Evolutionary conservation across 2,888 invertebrate species (phyloP).

Genomic region (Syritta pipiens): DNA sequence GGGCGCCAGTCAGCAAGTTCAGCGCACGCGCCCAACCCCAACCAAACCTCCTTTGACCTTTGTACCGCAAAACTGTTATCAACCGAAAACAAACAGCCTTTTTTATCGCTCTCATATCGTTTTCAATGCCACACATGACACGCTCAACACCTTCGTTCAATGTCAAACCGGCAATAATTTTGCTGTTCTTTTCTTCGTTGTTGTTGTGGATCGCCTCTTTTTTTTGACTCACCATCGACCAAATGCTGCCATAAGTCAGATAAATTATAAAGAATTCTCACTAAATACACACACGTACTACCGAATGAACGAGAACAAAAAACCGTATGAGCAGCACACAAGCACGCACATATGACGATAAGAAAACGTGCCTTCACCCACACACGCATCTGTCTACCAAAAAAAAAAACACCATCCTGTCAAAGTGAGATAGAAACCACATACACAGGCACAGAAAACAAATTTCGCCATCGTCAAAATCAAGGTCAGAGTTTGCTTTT

Average conservation of each 20-base stretch:
- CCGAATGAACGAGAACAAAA: no score
- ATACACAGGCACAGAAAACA: slow-evolving; percentile 5
- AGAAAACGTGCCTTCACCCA: slow-evolving; percentile 53
- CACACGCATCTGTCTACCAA: slow-evolving; percentile 22
- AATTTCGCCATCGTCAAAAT: slow-evolving; percentile 6
- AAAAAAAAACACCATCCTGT: slow-evolving; percentile 45
- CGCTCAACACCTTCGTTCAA: slow-evolving; percentile 59
- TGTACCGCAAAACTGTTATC: no score
- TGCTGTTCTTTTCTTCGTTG: no score
- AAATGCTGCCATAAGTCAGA: slow-evolving; percentile 48
- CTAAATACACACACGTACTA: slow-evolving; percentile 5
- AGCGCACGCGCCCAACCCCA: no score
- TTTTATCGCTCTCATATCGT: neutral
- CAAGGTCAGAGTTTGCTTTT: slow-evolving; percentile 45
- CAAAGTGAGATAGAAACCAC: slow-evolving; percentile 29
- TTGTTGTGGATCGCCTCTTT: no score
- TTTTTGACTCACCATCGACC: slow-evolving; percentile 34
- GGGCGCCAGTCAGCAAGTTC: slow-evolving; percentile 18
- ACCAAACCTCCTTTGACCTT: no score
- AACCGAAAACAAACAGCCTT: no score
- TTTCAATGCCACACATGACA: slow-evolving; percentile 34
- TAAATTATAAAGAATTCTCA: slow-evolving; percentile 37
- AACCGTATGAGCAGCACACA: neutral
- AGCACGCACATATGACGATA: slow-evolving; percentile 53
- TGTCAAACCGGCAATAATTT: slow-evolving; percentile 54